These are phyloP conservation scores for Cyphomyrmex costatus DNA, from an alignment of 1,140 invertebrate species.

Conservation along the genomic window DNA sequence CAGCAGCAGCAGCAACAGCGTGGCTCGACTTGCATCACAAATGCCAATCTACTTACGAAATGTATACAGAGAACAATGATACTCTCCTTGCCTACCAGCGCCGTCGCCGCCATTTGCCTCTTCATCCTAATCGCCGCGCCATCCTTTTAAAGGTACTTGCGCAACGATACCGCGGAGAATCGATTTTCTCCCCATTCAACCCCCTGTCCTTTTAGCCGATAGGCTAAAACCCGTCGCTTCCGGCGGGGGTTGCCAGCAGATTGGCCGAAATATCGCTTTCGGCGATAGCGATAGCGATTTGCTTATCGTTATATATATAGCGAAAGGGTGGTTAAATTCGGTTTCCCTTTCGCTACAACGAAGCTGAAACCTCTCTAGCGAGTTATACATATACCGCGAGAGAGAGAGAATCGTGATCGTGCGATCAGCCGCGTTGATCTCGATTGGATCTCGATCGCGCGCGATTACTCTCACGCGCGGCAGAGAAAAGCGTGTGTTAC, in stretches of 20 bases:
- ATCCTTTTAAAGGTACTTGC: slow-evolving; percentile 39
- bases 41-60: slow-evolving; percentile 83
- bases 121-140: slow-evolving; percentile 42
- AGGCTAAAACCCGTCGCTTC: slow-evolving; percentile 23
- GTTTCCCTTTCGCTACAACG: background rate
- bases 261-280: slow-evolving; percentile 35
- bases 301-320: background rate
- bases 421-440: background rate
- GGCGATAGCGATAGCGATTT: slow-evolving; percentile 46
- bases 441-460: slow-evolving; percentile 11
- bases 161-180: slow-evolving; percentile 34
- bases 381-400: no score
- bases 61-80: slow-evolving; percentile 78
- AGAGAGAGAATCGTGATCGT: background rate
- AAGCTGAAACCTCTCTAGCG: background rate
- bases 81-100: slow-evolving; percentile 54
- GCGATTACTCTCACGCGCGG: background rate
- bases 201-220: slow-evolving; percentile 35
- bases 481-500: no score
- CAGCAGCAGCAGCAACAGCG: slow-evolving; percentile 41
- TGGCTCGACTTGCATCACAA: slow-evolving; percentile 79
- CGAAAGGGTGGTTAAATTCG: slow-evolving; percentile 23
- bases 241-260: slow-evolving; percentile 43
- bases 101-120: slow-evolving; percentile 46
- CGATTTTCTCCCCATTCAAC: slow-evolving; percentile 47